Evolutionary conservation across 2,113 vertebrate species (phyloP).

Genomic region (Pelecanus crispus): DNA sequence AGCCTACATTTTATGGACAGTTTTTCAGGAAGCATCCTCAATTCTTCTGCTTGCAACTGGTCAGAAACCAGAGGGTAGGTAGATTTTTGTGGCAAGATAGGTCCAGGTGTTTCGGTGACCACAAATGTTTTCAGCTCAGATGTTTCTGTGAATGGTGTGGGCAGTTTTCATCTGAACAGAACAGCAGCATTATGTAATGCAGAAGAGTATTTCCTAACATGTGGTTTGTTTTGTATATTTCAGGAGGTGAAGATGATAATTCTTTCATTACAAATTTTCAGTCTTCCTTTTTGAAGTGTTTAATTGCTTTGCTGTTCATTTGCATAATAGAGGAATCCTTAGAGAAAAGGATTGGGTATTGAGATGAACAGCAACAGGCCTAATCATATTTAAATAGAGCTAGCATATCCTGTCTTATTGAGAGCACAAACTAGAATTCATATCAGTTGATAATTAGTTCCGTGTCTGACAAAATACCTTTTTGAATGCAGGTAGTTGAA

Average conservation of each 20-base stretch:
- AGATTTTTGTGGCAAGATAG: neutral
- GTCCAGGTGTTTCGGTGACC: neutral
- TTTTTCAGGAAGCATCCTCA: neutral
- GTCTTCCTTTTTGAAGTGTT: conserved; percentile 23
- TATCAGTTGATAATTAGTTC: conserved; percentile 21
- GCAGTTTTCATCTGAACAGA: neutral
- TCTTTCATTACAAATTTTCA: conserved; percentile 16
- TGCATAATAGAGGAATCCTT: conserved; percentile 13
- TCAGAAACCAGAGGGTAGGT: neutral
- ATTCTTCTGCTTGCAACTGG: neutral
- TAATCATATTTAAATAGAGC: neutral
- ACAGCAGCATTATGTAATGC: neutral
- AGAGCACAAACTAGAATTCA: neutral
- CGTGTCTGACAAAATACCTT: neutral
- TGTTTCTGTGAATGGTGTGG: neutral
- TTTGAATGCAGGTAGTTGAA: conserved; percentile 6
- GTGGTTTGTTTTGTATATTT: neutral
- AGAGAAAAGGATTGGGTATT: neutral
- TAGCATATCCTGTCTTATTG: neutral
- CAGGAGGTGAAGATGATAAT: conserved; percentile 1
- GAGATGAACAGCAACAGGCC: neutral
- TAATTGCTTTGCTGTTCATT: conserved; percentile 35
- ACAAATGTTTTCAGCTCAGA: neutral
- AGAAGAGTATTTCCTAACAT: neutral
- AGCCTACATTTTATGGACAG: neutral